A percentile compares a stretch with the other conserved stretches of the same genome.
Conservation (phyloP, 2,888 invertebrate genomes). For the Drosophila anceps region DNA sequence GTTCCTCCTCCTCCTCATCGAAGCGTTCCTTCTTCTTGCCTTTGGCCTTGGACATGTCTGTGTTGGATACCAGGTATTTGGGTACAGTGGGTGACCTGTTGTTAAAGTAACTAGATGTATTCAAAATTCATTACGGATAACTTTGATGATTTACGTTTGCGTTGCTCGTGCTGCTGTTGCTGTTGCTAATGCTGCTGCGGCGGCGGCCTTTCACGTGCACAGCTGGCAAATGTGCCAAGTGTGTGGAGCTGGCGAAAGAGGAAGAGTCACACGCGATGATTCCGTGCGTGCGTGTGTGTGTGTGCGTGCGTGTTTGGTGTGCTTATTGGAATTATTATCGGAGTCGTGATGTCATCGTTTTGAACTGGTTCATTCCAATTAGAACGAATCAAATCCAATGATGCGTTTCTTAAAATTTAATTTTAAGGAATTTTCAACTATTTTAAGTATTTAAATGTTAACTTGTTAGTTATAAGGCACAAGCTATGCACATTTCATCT, state of each 20-base stretch:
- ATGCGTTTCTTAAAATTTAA: neutral
- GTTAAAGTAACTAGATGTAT: neutral
- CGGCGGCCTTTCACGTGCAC: conserved; percentile 74
- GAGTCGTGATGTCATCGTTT: conserved; percentile 51
- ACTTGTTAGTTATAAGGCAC: neutral
- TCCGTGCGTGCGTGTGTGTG: neutral
- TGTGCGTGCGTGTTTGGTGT: neutral
- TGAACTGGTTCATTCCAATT: conserved; percentile 32
- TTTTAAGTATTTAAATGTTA: neutral
- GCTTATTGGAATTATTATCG: conserved; percentile 41
- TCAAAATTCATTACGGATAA: neutral
- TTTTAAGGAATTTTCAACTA: neutral
- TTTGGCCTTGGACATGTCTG: conserved; percentile 73
- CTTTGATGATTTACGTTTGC: conserved; percentile 21
- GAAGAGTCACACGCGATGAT: conserved; percentile 35
- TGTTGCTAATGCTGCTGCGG: conserved; percentile 16
- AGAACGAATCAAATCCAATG: neutral
- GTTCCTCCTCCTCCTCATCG: conserved; percentile 77
- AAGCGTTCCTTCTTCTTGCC: conserved; percentile 81
- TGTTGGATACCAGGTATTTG: neutral
- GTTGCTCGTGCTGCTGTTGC: conserved; percentile 18
- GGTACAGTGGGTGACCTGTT: conserved; percentile 1
- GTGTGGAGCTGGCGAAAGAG: conserved; percentile 36
- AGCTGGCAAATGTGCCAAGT: conserved; percentile 69
- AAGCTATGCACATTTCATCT: neutral